Evolutionary conservation across 2,888 invertebrate genomes (phyloP).

Genomic region (Lithodes maja): DNA sequence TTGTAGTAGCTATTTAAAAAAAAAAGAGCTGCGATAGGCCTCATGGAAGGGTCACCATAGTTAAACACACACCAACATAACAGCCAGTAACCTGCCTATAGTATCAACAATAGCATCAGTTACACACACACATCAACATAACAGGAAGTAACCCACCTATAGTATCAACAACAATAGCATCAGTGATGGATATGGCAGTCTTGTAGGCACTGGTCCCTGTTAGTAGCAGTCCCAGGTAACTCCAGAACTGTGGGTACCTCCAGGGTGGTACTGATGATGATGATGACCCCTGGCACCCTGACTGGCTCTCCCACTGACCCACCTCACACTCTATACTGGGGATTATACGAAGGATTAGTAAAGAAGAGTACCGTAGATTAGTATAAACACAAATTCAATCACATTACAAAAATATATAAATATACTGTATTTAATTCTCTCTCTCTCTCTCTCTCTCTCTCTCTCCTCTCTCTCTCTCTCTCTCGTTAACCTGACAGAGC

Average conservation of each 20-base stretch:
- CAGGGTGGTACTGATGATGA: background rate
- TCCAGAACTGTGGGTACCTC: conserved; percentile 37
- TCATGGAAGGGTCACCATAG: too few species aligned
- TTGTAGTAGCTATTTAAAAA: too few species aligned
- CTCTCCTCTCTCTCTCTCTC: background rate
- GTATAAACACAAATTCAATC: background rate
- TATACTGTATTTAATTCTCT: background rate
- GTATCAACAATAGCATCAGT: background rate
- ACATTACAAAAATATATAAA: background rate
- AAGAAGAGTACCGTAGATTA: background rate
- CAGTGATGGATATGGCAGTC: conserved; percentile 34
- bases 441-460: background rate
- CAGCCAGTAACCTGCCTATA: background rate
- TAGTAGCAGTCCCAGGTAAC: conserved; percentile 1
- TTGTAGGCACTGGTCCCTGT: conserved; percentile 27
- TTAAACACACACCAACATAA: too few species aligned
- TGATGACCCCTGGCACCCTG: too few species aligned
- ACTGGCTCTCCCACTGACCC: background rate
- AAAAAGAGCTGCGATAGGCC: too few species aligned
- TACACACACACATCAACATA: background rate
- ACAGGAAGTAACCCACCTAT: conserved; percentile 14
- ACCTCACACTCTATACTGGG: conserved; percentile 34
- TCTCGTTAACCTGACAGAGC: too few species aligned
- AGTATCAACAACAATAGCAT: conserved; percentile 49
- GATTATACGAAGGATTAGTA: background rate